These are phyloP conservation scores for Istiophorus platypterus DNA, from an alignment of 2,113 vertebrate species.

Conservation along the genomic window DNA sequence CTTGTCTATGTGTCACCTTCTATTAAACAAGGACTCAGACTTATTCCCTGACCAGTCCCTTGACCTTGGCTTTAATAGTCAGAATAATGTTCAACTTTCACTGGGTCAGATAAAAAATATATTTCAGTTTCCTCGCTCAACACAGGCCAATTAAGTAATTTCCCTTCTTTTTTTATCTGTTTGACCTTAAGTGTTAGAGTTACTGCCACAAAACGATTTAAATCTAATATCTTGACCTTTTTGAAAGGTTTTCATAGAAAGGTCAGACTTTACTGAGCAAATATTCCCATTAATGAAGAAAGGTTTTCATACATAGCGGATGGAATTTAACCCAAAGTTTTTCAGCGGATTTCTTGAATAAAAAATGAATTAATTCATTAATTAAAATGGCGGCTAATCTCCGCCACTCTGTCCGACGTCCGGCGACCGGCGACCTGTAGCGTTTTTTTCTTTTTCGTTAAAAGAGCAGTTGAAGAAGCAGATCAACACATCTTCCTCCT, in stretches of 20 bases:
- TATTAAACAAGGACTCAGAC: background rate
- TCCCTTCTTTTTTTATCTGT: conserved; percentile 47
- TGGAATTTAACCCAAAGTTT: conserved; percentile 13
- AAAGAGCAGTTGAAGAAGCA: too few relatives aligned
- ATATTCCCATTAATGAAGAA: conserved; percentile 63
- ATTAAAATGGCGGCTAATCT: background rate
- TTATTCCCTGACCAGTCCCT: background rate
- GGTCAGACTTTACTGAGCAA: conserved; percentile 55
- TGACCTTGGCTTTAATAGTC: conserved; percentile 21
- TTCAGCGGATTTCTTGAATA: too few relatives aligned
- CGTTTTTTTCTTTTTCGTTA: too few relatives aligned
- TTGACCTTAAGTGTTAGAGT: conserved; percentile 56
- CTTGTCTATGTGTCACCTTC: background rate
- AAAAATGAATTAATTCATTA: too few relatives aligned
- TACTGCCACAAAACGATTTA: conserved; percentile 57
- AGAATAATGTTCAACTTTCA: conserved; percentile 42
- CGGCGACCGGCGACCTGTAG: too few relatives aligned
- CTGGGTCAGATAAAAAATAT: conserved; percentile 29
- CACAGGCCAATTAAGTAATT: conserved; percentile 57
- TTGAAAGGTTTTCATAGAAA: conserved; percentile 55
- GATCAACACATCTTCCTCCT: background rate
- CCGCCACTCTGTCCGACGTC: accelerated
- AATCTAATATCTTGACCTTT: conserved; percentile 65
- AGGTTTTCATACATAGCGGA: conserved; percentile 5
- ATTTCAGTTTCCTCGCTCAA: conserved; percentile 39